Evolutionary conservation across 30 jellyfish, hydroid and myxozoan species (phyloP).

Genomic region (Chironex yamaguchii): DNA sequence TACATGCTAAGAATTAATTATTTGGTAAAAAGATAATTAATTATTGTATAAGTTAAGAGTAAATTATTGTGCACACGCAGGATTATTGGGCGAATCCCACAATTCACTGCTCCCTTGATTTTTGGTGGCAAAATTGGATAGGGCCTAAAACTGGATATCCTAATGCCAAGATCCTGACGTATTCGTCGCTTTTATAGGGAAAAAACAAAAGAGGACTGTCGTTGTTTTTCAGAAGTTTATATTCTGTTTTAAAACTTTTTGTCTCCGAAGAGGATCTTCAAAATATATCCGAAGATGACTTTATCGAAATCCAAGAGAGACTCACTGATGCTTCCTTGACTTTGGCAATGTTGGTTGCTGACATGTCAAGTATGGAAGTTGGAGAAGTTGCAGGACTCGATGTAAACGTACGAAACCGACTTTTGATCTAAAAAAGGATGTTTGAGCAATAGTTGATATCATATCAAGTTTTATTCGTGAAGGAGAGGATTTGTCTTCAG

Average conservation of each 20-base stretch:
- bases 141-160: constrained; percentile 1
- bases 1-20: background rate
- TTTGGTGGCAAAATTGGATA: constrained; percentile 22
- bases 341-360: constrained; percentile 28
- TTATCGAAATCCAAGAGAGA: no score
- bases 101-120: no score
- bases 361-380: constrained; percentile 21
- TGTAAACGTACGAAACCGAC: constrained; percentile 21
- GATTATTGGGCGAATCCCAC: background rate
- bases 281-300: constrained; percentile 14
- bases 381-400: constrained; percentile 34
- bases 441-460: constrained; percentile 17
- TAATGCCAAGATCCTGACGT: constrained; percentile 15
- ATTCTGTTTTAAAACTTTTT: no score
- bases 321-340: constrained; percentile 26
- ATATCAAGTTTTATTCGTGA: background rate
- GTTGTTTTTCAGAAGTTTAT: constrained; percentile 12
- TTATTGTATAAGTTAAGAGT: background rate
- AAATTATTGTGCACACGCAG: constrained; percentile 13
- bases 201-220: constrained; percentile 27
- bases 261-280: constrained; percentile 19
- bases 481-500: constrained; percentile 20
- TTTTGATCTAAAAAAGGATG: constrained; percentile 24
- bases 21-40: background rate
- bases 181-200: constrained; percentile 25